Evolutionary conservation across 2,797 vertebrate species (phyloP).

Genomic region (Discoglossus pictus): DNA sequence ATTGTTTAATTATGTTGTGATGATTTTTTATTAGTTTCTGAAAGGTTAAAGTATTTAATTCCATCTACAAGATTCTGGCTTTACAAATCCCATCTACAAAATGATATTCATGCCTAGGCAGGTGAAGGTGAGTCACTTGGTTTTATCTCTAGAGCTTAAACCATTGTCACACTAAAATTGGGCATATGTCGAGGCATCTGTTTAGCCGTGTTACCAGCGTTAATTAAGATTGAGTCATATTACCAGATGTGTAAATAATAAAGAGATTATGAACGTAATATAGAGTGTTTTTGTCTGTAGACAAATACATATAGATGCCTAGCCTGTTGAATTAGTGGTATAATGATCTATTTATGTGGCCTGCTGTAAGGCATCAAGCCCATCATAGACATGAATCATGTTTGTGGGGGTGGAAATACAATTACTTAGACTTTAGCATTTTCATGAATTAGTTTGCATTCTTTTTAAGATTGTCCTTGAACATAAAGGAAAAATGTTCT

Average conservation of each 20-base stretch:
- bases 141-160: constrained; percentile 20
- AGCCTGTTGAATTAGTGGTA: background rate
- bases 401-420: constrained; percentile 8
- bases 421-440: constrained; percentile 5
- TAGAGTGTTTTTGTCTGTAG: background rate
- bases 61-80: too few species aligned
- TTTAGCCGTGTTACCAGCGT: constrained; percentile 22
- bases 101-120: constrained; percentile 2
- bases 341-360: background rate
- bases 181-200: constrained; percentile 32
- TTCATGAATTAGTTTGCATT: constrained; percentile 1
- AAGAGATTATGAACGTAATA: background rate
- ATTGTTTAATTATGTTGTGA: too few species aligned
- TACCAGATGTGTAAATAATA: constrained; percentile 10
- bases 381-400: constrained; percentile 1
- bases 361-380: background rate
- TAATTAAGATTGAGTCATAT: constrained; percentile 39
- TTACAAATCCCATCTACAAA: constrained; percentile 1
- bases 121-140: constrained; percentile 12
- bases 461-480: constrained; percentile 27
- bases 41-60: too few species aligned
- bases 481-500: constrained; percentile 1
- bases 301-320: background rate
- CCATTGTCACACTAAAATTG: constrained; percentile 30
- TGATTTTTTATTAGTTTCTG: too few species aligned